Conservation (phyloP, 2,888 invertebrate species). For the Trichacis sp. region DNA sequence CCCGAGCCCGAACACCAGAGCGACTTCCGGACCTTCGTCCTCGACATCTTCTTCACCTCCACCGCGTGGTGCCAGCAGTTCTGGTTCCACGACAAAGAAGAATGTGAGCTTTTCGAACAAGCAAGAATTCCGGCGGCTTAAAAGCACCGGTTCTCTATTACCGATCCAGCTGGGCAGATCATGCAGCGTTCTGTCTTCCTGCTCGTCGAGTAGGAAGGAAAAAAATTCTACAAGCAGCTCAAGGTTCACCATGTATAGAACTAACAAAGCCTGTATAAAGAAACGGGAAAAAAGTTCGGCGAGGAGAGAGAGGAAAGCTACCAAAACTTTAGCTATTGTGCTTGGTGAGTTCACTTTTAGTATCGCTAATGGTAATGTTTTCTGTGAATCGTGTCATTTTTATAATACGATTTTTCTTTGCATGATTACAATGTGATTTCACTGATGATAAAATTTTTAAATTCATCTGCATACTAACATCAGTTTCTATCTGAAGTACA, state of each 20-base stretch:
- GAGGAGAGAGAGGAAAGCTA: slow-evolving; percentile 96
- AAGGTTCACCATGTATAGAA: slow-evolving; percentile 91
- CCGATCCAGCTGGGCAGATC: slow-evolving; percentile 61
- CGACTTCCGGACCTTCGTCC: slow-evolving; percentile 63
- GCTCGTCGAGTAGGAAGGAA: slow-evolving; percentile 75
- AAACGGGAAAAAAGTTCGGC: slow-evolving; percentile 94
- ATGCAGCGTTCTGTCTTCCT: slow-evolving; percentile 60
- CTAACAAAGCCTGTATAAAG: slow-evolving; percentile 94
- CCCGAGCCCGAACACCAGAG: slow-evolving; percentile 61
- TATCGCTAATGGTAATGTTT: no score
- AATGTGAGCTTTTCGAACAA: slow-evolving; percentile 59
- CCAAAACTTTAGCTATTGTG: slow-evolving; percentile 98
- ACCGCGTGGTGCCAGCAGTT: slow-evolving; percentile 46
- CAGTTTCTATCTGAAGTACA: no score
- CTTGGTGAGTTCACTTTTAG: slow-evolving; percentile 79
- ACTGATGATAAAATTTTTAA: no score
- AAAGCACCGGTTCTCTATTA: slow-evolving; percentile 58
- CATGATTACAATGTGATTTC: no score
- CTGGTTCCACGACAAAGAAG: slow-evolving; percentile 54
- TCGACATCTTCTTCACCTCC: slow-evolving; percentile 62
- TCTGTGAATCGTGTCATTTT: no score
- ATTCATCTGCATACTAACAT: no score
- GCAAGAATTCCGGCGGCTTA: slow-evolving; percentile 61
- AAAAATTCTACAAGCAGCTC: slow-evolving; percentile 78
- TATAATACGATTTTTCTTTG: no score